These are phyloP conservation scores for Aphelenchoides avenae DNA, from an alignment of 1,140 invertebrate genomes.

Conservation along the genomic window DNA sequence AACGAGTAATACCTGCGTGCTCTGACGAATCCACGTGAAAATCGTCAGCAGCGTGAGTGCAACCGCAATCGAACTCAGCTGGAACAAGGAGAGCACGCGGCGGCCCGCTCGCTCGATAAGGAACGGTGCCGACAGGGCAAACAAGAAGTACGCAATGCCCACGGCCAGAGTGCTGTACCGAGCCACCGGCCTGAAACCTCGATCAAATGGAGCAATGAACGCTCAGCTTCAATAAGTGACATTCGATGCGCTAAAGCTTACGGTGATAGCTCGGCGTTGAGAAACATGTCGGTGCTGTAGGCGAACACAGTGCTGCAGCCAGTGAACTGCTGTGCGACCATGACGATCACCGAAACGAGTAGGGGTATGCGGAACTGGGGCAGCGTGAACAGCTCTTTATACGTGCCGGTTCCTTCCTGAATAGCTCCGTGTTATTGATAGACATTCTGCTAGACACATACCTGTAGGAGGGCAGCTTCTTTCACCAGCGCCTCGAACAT, in stretches of 20 bases:
- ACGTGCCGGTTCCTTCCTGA: constrained; percentile 44
- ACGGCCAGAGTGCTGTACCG: constrained; percentile 53
- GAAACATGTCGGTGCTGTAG: constrained; percentile 56
- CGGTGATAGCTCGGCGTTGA: constrained; percentile 48
- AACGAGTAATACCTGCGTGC: constrained; percentile 13
- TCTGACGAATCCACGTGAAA: constrained; percentile 53
- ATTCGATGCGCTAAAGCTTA: constrained; percentile 12
- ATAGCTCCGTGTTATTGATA: constrained; percentile 3
- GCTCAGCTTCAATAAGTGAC: not conserved
- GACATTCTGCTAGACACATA: constrained; percentile 20
- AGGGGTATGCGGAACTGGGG: constrained; percentile 44
- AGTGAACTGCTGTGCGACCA: constrained; percentile 59
- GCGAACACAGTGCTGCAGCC: constrained; percentile 57
- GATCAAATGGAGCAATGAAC: not conserved
- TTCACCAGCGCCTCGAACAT: constrained; percentile 47
- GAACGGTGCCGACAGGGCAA: constrained; percentile 51
- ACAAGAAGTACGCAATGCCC: constrained; percentile 56
- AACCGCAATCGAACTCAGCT: constrained; percentile 44
- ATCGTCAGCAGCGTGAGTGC: constrained; percentile 39
- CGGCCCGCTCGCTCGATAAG: constrained; percentile 52
- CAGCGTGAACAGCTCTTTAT: constrained; percentile 43
- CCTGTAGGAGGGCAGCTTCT: constrained; percentile 32
- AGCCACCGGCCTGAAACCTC: constrained; percentile 39
- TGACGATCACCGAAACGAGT: constrained; percentile 48
- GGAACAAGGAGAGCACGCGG: constrained; percentile 48